Evolutionary conservation across 2,888 invertebrate species (phyloP).

Genomic region (Sipha maydis): DNA sequence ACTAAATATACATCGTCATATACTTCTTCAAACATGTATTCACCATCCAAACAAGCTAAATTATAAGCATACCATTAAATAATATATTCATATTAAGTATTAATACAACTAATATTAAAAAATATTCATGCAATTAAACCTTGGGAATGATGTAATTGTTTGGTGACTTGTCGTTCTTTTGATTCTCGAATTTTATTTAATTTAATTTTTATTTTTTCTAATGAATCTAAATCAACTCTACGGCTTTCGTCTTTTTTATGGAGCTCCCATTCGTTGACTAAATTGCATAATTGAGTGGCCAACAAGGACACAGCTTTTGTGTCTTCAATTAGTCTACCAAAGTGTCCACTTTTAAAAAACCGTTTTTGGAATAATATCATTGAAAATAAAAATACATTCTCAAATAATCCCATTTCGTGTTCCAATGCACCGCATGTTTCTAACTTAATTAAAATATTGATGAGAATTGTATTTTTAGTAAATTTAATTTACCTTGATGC

Average conservation of each 20-base stretch:
- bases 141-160: background rate
- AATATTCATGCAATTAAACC: background rate
- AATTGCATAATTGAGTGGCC: background rate
- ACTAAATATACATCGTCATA: conserved; percentile 37
- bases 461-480: background rate
- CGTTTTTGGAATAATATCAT: conserved; percentile 50
- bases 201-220: conserved; percentile 92
- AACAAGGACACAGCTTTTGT: background rate
- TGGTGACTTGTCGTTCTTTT: background rate
- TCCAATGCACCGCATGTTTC: conserved; percentile 4
- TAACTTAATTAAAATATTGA: background rate
- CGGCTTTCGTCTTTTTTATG: conserved; percentile 81
- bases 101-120: background rate
- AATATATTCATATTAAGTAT: no score
- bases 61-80: background rate
- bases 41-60: conserved; percentile 62
- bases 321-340: conserved; percentile 23
- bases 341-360: conserved; percentile 30
- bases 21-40: conserved; percentile 48
- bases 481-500: background rate
- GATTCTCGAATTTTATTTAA: conserved; percentile 92
- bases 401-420: conserved; percentile 1
- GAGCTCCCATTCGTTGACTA: conserved; percentile 3
- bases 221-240: conserved; percentile 85
- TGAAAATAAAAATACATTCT: conserved; percentile 29